Evolutionary conservation across 2,113 vertebrate genomes (phyloP).

Genomic region (Rattus rattus): DNA sequence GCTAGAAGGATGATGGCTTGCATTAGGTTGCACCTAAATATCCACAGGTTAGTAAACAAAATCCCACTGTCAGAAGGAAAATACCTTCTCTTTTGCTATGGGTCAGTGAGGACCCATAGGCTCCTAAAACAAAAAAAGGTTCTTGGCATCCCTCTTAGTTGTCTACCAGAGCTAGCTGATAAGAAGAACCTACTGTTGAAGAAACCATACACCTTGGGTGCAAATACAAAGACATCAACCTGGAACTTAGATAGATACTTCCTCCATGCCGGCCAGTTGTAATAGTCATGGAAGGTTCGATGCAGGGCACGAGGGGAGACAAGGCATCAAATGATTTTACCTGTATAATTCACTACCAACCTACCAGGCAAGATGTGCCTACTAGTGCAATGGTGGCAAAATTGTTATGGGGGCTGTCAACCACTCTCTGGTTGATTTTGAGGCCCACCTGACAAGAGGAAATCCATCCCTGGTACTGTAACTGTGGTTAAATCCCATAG

Average conservation of each 20-base stretch:
- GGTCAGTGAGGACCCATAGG: not conserved
- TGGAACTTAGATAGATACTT: not conserved
- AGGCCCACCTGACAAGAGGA: not conserved
- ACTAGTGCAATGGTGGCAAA: not conserved
- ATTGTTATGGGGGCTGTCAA: not conserved
- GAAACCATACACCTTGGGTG: not conserved
- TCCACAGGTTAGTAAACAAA: not conserved
- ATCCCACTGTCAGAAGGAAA: not conserved
- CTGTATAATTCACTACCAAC: not conserved
- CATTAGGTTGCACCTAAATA: not conserved
- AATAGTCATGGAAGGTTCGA: not conserved
- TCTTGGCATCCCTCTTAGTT: not conserved
- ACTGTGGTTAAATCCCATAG: not conserved
- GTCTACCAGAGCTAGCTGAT: not conserved
- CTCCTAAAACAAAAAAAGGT: not conserved
- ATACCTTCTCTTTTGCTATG: not conserved
- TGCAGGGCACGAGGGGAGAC: not conserved
- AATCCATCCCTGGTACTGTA: not conserved
- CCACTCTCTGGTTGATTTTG: not conserved
- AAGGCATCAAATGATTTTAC: not conserved
- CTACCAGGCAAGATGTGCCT: not conserved
- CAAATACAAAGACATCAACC: not conserved
- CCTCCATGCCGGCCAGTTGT: not conserved
- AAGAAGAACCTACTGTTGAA: not conserved
- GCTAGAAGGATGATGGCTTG: not conserved